Percentiles rank a stretch among this genome's conserved stretches.
These are phyloP conservation scores for Malurus splendens DNA, from an alignment of 2,797 vertebrate genomes.

Conservation along the genomic window DNA sequence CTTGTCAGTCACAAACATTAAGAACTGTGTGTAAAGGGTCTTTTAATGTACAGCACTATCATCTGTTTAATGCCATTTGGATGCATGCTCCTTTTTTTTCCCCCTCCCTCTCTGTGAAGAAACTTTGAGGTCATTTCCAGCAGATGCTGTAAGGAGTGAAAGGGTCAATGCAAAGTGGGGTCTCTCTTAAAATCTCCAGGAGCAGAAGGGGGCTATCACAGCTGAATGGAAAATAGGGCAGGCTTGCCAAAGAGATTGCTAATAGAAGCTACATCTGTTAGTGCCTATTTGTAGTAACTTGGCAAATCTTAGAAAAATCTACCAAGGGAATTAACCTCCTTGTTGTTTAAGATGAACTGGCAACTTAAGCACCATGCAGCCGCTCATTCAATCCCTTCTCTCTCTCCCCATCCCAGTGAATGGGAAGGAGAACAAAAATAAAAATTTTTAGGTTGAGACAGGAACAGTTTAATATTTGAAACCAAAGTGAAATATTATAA, in stretches of 20 bases:
- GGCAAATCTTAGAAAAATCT: background rate
- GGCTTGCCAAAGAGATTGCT: background rate
- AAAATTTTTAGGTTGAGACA: background rate
- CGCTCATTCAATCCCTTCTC: rapidly evolving
- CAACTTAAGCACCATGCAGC: background rate
- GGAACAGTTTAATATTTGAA: background rate
- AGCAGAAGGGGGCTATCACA: background rate
- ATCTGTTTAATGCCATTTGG: background rate
- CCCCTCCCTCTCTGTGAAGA: background rate
- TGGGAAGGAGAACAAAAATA: background rate
- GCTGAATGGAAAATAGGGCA: background rate
- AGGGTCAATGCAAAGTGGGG: background rate
- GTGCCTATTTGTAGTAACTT: background rate
- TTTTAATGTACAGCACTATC: background rate
- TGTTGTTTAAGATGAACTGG: background rate
- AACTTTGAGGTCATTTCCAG: background rate
- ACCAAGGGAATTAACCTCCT: background rate
- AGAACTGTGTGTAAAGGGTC: background rate
- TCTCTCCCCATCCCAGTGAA: background rate
- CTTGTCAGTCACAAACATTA: background rate
- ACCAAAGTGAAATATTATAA: background rate
- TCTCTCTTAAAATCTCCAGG: background rate
- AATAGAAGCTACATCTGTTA: background rate
- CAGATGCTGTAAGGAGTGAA: background rate
- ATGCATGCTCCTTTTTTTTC: background rate